These are phyloP conservation scores for Drosophila hamatofila DNA, from an alignment of 2,888 invertebrate species.

Conservation along the genomic window DNA sequence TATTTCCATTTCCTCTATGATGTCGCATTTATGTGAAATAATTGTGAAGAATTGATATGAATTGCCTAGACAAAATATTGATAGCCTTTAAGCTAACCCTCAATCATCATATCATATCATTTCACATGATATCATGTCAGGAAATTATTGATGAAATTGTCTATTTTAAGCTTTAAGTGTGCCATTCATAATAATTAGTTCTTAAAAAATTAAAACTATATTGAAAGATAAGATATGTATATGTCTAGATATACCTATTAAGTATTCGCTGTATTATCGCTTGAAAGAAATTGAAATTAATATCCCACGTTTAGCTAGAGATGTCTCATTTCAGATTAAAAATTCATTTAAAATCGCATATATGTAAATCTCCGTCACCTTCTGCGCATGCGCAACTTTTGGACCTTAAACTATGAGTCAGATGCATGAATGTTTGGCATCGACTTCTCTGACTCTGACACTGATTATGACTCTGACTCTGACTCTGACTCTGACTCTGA, in stretches of 20 bases:
- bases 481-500: background rate
- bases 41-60: background rate
- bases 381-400: conserved; percentile 38
- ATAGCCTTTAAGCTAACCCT: background rate
- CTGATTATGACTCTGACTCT: background rate
- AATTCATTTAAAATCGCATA: background rate
- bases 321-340: background rate
- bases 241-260: background rate
- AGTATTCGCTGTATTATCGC: background rate
- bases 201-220: conserved; percentile 1
- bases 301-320: background rate
- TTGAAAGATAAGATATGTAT: background rate
- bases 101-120: conserved; percentile 1
- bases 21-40: background rate
- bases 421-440: conserved; percentile 7
- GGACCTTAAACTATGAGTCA: conserved; percentile 32
- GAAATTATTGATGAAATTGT: background rate
- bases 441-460: background rate
- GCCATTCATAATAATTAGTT: conserved; percentile 2
- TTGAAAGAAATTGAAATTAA: background rate
- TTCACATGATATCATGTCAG: conserved; percentile 1
- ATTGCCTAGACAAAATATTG: background rate
- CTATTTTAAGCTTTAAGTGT: background rate
- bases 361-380: conserved; percentile 4
- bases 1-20: background rate